A percentile compares a stretch with the other conserved stretches of the same genome.
Evolutionary conservation across 2,888 invertebrate species (phyloP).

Genomic region (Gnatocerus cornutus): DNA sequence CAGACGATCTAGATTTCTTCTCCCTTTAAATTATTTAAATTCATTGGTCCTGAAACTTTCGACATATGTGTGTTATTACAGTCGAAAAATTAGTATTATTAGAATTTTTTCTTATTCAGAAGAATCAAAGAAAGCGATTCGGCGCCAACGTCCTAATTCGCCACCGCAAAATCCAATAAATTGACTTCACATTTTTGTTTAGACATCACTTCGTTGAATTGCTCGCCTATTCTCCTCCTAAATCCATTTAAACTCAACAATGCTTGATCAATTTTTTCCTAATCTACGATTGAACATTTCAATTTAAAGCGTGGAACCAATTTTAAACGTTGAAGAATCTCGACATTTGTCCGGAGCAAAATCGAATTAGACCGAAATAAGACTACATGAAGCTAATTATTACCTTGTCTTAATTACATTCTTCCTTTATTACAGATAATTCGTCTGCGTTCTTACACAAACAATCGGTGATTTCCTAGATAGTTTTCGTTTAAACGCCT

Average conservation of each 20-base stretch:
- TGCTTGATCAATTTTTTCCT: background rate
- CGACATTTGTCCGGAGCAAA: background rate
- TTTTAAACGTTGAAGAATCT: conserved; percentile 7
- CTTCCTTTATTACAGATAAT: conserved; percentile 15
- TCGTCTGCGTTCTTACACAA: conserved; percentile 6
- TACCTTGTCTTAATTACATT: conserved; percentile 19
- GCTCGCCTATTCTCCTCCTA: background rate
- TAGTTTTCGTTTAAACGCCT: conserved; percentile 17
- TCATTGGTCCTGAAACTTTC: too few species aligned
- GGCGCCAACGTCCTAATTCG: too few species aligned
- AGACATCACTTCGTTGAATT: background rate
- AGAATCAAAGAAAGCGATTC: too few species aligned
- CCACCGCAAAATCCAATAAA: too few species aligned
- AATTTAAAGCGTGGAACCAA: conserved; percentile 13
- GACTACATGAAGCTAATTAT: conserved; percentile 10
- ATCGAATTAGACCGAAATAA: conserved; percentile 13
- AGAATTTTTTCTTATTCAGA: too few species aligned
- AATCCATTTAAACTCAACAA: conserved; percentile 5
- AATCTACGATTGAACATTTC: conserved; percentile 1
- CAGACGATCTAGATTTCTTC: too few species aligned
- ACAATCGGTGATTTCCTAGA: conserved; percentile 21
- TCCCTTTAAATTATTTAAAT: too few species aligned
- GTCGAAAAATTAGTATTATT: too few species aligned
- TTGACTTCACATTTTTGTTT: too few species aligned
- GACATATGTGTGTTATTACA: too few species aligned